phyloP scores from a whole-genome alignment of 2,888 invertebrate genomes.

The Scrobipalpa costella region DNA sequence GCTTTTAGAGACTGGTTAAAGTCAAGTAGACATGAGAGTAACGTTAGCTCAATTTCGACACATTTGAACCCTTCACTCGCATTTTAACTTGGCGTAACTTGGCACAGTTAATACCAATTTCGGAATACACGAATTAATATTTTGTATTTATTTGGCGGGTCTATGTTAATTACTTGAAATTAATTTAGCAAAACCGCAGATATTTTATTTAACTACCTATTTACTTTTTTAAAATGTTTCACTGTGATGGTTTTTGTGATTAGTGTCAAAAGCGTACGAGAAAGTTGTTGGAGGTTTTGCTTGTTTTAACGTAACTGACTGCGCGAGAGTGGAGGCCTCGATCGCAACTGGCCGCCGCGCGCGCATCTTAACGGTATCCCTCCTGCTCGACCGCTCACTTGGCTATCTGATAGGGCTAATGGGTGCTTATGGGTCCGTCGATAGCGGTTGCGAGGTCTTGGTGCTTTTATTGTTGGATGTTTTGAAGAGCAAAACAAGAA shows the following conservation, averaged over 20 bases:
- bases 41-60: conserved; percentile 34
- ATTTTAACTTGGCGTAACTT: conserved; percentile 41
- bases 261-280: conserved; percentile 12
- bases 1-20: neutral
- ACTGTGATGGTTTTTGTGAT: neutral
- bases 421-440: neutral
- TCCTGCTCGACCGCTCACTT: conserved; percentile 33
- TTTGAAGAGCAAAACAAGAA: neutral
- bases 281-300: conserved; percentile 24
- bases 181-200: too few relatives aligned
- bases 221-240: neutral
- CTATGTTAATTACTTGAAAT: too few relatives aligned
- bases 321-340: conserved; percentile 29
- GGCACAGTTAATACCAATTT: conserved; percentile 35
- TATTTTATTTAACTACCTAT: too few relatives aligned
- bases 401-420: conserved; percentile 24
- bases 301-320: neutral
- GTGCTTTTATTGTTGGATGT: neutral
- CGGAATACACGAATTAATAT: conserved; percentile 12
- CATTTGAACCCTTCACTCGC: conserved; percentile 50
- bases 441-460: neutral
- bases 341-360: conserved; percentile 33
- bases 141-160: neutral
- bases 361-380: conserved; percentile 51
- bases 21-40: conserved; percentile 20